Conservation (phyloP, 1,140 invertebrate species). For the Laodelphax striatellus region DNA sequence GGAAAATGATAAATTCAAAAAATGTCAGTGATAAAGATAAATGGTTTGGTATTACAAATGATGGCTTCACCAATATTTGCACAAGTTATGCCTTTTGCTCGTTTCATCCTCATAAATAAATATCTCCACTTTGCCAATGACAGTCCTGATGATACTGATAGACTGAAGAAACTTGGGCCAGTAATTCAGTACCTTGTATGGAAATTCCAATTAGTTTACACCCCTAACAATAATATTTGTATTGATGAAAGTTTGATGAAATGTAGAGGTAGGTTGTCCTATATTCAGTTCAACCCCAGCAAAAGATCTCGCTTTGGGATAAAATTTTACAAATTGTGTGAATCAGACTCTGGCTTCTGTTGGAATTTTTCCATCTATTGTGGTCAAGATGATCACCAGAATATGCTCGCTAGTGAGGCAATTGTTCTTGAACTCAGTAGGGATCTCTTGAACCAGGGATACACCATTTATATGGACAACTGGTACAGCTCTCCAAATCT, state of each 20-base stretch:
- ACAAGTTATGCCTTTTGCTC: conserved; percentile 8
- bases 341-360: too few species aligned
- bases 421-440: too few species aligned
- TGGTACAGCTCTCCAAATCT: too few species aligned
- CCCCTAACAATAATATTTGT: conserved; percentile 6
- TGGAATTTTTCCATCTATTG: too few species aligned
- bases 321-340: too few species aligned
- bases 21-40: neutral
- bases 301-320: too few species aligned
- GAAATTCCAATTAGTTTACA: conserved; percentile 14
- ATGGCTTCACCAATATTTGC: neutral
- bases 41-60: conserved; percentile 7
- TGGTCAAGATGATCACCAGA: too few species aligned
- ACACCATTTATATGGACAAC: too few species aligned
- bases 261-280: conserved; percentile 13
- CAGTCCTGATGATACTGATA: conserved; percentile 10
- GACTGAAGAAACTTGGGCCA: conserved; percentile 2
- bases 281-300: too few species aligned
- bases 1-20: neutral
- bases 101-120: neutral
- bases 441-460: too few species aligned
- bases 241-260: conserved; percentile 14
- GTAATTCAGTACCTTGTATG: conserved; percentile 3
- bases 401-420: too few species aligned
- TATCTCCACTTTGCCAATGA: conserved; percentile 18